These are phyloP conservation scores for Eidolon helvum DNA, from an alignment of 2,113 vertebrate species.

Conservation along the genomic window DNA sequence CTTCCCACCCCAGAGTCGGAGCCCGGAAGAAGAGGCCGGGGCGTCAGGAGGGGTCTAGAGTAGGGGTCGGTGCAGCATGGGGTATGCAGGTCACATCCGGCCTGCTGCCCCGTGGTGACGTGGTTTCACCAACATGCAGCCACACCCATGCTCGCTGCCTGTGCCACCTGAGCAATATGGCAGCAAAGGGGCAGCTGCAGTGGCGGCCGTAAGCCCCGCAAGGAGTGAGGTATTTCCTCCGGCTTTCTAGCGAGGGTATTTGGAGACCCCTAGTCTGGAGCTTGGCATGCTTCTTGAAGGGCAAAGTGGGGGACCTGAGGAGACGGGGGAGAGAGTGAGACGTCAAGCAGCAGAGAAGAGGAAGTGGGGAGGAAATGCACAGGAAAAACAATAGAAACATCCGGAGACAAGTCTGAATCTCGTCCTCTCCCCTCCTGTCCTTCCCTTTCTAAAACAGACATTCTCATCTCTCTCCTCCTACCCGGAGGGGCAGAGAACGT, in stretches of 20 bases:
- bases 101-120: neutral
- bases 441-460: neutral
- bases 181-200: neutral
- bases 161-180: accelerated
- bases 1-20: neutral
- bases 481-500: neutral
- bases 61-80: neutral
- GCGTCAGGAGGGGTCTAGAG: neutral
- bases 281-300: neutral
- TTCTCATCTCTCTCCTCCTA: neutral
- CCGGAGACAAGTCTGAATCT: neutral
- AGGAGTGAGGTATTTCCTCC: neutral
- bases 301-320: neutral
- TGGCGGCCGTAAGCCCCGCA: accelerated
- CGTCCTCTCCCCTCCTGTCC: neutral
- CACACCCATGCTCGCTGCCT: accelerated
- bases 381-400: no score
- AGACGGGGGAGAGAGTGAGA: neutral
- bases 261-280: neutral
- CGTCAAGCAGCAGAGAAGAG: neutral
- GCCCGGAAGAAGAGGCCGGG: neutral
- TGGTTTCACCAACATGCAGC: neutral
- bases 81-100: neutral
- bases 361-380: neutral
- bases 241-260: no score